Evolutionary conservation across 92 coral and sea anemone species (phyloP).

Genomic region (Parazoanthus atlanticus): DNA sequence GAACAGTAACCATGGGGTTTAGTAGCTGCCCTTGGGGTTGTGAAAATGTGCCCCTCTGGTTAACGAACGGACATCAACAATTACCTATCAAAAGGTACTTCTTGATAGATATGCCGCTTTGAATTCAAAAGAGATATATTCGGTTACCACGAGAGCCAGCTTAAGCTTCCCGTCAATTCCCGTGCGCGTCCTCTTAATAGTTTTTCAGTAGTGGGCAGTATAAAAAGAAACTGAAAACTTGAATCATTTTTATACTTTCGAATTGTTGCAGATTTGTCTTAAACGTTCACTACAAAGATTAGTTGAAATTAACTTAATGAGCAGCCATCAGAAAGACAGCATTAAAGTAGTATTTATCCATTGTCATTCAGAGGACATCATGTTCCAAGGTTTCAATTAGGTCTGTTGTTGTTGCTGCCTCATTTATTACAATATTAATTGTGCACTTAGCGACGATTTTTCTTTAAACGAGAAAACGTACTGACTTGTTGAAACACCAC

Average conservation of each 20-base stretch:
- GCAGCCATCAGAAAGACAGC: slow-evolving; percentile 37
- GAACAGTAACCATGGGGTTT: background rate
- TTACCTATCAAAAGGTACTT: slow-evolving; percentile 33
- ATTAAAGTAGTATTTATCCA: slow-evolving; percentile 48
- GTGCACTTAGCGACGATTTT: slow-evolving; percentile 3
- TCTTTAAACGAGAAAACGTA: background rate
- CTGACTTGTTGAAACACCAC: background rate
- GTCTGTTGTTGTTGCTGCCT: slow-evolving; percentile 20
- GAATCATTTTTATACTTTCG: background rate
- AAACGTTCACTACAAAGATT: slow-evolving; percentile 9
- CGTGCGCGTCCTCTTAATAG: background rate
- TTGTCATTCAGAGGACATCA: slow-evolving; percentile 53
- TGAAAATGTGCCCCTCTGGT: slow-evolving; percentile 8
- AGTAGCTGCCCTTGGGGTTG: slow-evolving; percentile 13
- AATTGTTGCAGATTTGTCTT: background rate
- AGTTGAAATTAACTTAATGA: slow-evolving; percentile 38
- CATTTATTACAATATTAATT: slow-evolving; percentile 24
- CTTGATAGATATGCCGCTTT: slow-evolving; percentile 38
- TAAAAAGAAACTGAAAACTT: background rate
- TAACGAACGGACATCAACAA: slow-evolving; percentile 13
- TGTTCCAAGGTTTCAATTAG: slow-evolving; percentile 45
- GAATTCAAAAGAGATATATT: slow-evolving; percentile 23
- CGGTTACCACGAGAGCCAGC: slow-evolving; percentile 38
- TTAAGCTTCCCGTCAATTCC: background rate
- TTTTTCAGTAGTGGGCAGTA: background rate